phyloP scores from a whole-genome alignment of 1,140 invertebrate genomes.

The Rhynchophorus ferrugineus region DNA sequence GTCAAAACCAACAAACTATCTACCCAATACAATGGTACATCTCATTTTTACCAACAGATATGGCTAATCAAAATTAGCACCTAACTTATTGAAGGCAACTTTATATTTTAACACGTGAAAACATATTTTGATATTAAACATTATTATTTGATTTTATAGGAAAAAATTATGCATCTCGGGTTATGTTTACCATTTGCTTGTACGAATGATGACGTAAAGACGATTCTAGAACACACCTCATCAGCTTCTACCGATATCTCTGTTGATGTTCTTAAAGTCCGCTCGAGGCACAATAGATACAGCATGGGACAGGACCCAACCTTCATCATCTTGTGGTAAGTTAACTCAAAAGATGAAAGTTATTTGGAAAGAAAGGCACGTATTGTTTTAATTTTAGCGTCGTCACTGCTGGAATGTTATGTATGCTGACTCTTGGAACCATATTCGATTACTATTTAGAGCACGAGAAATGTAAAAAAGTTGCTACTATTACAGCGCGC shows the following conservation, averaged over 20 bases:
- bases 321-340: slow-evolving; percentile 65
- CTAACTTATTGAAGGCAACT: too few species aligned
- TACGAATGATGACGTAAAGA: slow-evolving; percentile 50
- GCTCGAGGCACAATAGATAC: slow-evolving; percentile 59
- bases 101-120: too few species aligned
- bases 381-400: slow-evolving; percentile 44
- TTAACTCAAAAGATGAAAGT: background rate
- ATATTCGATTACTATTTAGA: slow-evolving; percentile 46
- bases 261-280: slow-evolving; percentile 48
- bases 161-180: slow-evolving; percentile 57
- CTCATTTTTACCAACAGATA: too few species aligned
- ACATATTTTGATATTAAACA: too few species aligned
- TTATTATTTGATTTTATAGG: too few species aligned
- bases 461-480: slow-evolving; percentile 26
- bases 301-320: slow-evolving; percentile 58
- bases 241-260: slow-evolving; percentile 40
- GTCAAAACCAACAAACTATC: too few species aligned
- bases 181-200: slow-evolving; percentile 66
- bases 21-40: too few species aligned
- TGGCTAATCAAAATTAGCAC: too few species aligned
- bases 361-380: background rate
- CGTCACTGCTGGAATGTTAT: slow-evolving; percentile 47
- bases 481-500: slow-evolving; percentile 13
- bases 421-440: slow-evolving; percentile 54
- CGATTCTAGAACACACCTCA: slow-evolving; percentile 49